Evolutionary conservation across 2,113 vertebrate species (phyloP).

Genomic region (Nerophis ophidion): DNA sequence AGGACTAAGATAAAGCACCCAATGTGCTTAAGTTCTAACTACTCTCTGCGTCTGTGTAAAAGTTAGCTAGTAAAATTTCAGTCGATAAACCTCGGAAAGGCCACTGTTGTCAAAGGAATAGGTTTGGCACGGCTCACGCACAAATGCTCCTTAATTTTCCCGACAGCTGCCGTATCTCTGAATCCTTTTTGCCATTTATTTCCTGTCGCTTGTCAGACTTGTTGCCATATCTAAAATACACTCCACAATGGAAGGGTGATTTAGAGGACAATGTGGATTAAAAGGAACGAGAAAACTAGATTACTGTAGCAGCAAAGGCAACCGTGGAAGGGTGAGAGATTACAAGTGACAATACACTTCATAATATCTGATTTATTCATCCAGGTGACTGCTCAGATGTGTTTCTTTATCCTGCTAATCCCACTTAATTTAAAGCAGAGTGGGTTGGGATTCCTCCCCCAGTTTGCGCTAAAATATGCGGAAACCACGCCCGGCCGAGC

Average conservation of each 20-base stretch:
- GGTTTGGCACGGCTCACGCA: constrained; percentile 4
- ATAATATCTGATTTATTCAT: constrained; percentile 17
- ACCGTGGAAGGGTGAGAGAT: constrained; percentile 3
- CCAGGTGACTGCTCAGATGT: not conserved
- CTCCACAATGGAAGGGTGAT: constrained; percentile 29
- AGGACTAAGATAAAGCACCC: constrained; percentile 28
- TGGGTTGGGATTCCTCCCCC: constrained; percentile 32
- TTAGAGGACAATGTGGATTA: constrained; percentile 33
- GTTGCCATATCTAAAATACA: constrained; percentile 26
- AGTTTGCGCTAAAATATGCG: constrained; percentile 57
- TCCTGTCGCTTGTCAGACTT: constrained; percentile 18
- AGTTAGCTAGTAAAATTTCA: constrained; percentile 8
- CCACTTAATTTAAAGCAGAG: constrained; percentile 11
- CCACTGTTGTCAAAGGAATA: constrained; percentile 8
- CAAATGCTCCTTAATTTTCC: constrained; percentile 21
- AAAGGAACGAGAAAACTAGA: constrained; percentile 22
- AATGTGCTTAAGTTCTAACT: not conserved
- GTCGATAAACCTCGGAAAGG: constrained; percentile 10
- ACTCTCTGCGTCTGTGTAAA: not conserved
- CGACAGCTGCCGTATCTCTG: constrained; percentile 4
- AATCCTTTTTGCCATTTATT: constrained; percentile 22
- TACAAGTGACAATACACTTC: constrained; percentile 16
- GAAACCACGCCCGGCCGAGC: constrained; percentile 53
- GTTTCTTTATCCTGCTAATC: constrained; percentile 19
- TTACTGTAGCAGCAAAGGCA: constrained; percentile 29